Conservation (phyloP, 2,797 vertebrate genomes). For the Melanogrammus aeglefinus region DNA sequence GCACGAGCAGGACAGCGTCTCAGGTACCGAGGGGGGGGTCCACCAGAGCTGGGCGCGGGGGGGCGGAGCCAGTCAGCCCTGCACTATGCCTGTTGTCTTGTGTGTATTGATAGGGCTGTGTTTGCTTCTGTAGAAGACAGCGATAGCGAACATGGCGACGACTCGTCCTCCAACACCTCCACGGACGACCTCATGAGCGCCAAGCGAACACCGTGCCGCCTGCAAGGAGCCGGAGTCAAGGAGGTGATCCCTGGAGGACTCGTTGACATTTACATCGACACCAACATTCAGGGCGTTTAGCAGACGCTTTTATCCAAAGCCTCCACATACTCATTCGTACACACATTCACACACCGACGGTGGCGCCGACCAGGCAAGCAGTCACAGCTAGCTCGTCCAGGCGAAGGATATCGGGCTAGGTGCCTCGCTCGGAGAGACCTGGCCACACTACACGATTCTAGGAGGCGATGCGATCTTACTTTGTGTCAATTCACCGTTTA, state of each 20-base stretch:
- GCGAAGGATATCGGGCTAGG: too few relatives aligned
- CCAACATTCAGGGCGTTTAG: not conserved
- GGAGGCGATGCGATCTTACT: too few relatives aligned
- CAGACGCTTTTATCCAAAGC: not conserved
- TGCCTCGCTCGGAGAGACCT: too few relatives aligned
- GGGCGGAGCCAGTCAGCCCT: conserved; percentile 64
- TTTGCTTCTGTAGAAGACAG: conserved; percentile 77
- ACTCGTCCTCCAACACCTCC: conserved; percentile 76
- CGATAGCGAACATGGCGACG: conserved; percentile 78
- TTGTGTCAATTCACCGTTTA: too few relatives aligned
- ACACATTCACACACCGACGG: too few relatives aligned
- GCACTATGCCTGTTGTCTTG: conserved; percentile 57
- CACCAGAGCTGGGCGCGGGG: conserved; percentile 51
- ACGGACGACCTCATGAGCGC: conserved; percentile 76
- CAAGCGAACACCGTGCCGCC: conserved; percentile 67
- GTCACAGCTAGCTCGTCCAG: too few relatives aligned
- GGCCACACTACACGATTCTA: too few relatives aligned
- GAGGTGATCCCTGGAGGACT: conserved; percentile 56
- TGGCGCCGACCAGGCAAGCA: too few relatives aligned
- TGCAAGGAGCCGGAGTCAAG: conserved; percentile 74
- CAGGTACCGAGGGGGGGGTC: conserved; percentile 64
- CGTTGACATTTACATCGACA: too few relatives aligned
- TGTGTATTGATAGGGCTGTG: conserved; percentile 73
- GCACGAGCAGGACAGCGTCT: conserved; percentile 76
- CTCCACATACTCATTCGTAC: too few relatives aligned